phyloP scores from a whole-genome alignment of 2,797 vertebrate genomes.

The Molossus molossus region DNA sequence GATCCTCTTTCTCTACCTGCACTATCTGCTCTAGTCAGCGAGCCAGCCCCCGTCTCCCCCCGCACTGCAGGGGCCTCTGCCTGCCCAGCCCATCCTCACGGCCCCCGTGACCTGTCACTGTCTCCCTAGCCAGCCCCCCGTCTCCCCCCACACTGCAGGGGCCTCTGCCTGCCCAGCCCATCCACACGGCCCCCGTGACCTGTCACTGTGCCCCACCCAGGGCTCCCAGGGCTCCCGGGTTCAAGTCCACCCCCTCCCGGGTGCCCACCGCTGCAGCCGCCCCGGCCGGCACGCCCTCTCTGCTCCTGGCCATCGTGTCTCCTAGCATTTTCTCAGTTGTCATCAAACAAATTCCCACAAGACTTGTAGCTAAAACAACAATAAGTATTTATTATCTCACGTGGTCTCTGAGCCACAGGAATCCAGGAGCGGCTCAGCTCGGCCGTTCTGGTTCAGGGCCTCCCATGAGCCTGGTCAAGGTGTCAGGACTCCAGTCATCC shows the following conservation, averaged over 20 bases:
- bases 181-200: not conserved
- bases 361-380: conserved; percentile 50
- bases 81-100: not conserved
- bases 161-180: too few species aligned
- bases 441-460: conserved; percentile 52
- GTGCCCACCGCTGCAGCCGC: not conserved
- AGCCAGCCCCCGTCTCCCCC: not conserved
- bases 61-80: too few species aligned
- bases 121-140: not conserved
- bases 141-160: too few species aligned
- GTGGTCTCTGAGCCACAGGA: not conserved
- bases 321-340: conserved; percentile 24
- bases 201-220: too few species aligned
- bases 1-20: not conserved
- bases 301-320: not conserved
- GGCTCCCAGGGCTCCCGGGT: not conserved
- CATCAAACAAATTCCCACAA: conserved; percentile 35
- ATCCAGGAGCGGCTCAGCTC: conserved; percentile 1
- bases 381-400: conserved; percentile 45
- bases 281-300: not conserved
- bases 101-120: too few species aligned
- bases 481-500: not conserved
- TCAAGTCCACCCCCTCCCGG: not conserved
- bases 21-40: not conserved
- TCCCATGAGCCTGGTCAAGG: not conserved